Base-by-base conservation (phyloP, 1,140 invertebrate species). In the Antheraea pernyi region DNA sequence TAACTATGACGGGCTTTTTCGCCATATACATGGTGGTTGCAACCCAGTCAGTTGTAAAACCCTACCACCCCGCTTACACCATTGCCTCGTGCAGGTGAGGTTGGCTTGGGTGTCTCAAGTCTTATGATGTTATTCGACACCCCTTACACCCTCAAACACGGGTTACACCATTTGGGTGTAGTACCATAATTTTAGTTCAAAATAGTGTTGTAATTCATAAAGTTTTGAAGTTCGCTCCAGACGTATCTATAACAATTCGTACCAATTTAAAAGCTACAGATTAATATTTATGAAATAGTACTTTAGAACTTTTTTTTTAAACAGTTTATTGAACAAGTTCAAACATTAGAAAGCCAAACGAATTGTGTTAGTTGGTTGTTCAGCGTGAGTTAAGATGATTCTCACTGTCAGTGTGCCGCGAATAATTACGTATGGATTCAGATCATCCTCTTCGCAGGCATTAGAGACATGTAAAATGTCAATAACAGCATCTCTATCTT, bases 371-470 rank as follows among this genome's bases (percentile, higher is more conserved):
- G 83, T 84, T 85, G 78, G 73, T 70, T 72, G 70, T 74, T 75
- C 76, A 78, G 71, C 79, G 79, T 84, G 78, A 68, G 80, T 82
- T 84, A 80, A 86, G 83, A 85, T 79, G 71, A 81, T 84, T 85
- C 82, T 86, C 82, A 81, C 83, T 86, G 70, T 85, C 79, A 39
- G 77, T 74, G 77, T 77, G 80, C 78, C 70, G 83, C 79, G 80
- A 86, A 84, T 76, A 75, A 82, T 81, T 81, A 84, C 65, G 61
- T 74, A 79, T 82, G 85, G 75, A 86, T 84, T 81, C 76, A 68
- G 84, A 85, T 78, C 81, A 82, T 48, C 73, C 0, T 53, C 46
- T 53, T 72, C 72, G 70, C 76, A 70, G 73, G 3, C 16, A 68
- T 39, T 19, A 16, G 19, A 59, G 48, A 72, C 39, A 70, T 58